Evolutionary conservation across 2,888 invertebrate genomes (phyloP), one percentile per base, ranked within the genome.

Genomic region (Alloscopus bannaensis): DNA sequence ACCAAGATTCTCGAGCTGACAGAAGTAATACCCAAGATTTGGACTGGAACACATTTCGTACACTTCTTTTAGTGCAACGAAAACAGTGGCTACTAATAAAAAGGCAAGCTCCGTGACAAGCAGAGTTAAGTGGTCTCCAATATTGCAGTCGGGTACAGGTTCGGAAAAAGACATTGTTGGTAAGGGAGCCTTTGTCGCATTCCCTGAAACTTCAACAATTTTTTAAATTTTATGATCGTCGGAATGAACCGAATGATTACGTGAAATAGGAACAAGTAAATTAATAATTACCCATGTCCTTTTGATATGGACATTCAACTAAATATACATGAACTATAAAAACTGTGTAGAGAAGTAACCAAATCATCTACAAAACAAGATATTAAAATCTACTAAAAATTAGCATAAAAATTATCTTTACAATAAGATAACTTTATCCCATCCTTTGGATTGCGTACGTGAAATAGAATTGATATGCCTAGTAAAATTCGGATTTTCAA

Each of bases 321-420:
- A 81, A 55, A 60, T 80, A 83, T 0, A 83, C 66, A 57, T 83
- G 75, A 0, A 59, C 26, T n/a, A 80, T 55, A 22, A 81, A 83
- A 2, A 50, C n/a, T 2, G 81, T 77, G 45, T 73, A 81, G 26
- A 83, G 57, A 11, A 81, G 36, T 3, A 81, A 65, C 83, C 83
- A 83, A 47, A 72, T n/a, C 0, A 75, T 28, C 81, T 83, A 60
- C n/a, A 68, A 50, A n/a, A 57, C 18, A 28, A 29, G 16, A 22
- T 42, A 55, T 20, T 47, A 52, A 57, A 55, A 69, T 22, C 16
- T 36, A 6, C 6, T 36, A 13, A 8, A 6, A 8, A 8, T 13
- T 36, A 8, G 6, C 36, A 36, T 6, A 13, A 36, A 36, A 36
- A 6, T 13, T 8, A 36, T 36, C 6, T 36, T 13, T 13, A 8